Conservation (phyloP, 2,888 invertebrate genomes). For the Meghimatium bilineatum region DNA sequence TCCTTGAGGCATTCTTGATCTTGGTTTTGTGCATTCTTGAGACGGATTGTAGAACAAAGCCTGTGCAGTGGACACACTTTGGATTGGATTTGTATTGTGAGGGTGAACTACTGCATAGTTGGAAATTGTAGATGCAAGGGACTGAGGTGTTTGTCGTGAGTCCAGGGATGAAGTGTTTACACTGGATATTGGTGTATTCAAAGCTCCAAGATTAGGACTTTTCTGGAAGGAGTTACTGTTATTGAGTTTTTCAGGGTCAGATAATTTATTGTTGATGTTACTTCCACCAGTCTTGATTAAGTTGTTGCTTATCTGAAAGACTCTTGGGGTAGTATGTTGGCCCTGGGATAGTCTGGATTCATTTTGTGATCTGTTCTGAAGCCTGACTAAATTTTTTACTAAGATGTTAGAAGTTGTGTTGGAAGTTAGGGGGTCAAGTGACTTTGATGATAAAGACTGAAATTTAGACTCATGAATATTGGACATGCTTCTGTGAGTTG, state of each 20-base stretch:
- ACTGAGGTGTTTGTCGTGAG: background rate
- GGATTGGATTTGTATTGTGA: background rate
- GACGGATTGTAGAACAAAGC: constrained; percentile 3
- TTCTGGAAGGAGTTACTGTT: background rate
- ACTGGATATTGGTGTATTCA: background rate
- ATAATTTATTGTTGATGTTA: constrained; percentile 19
- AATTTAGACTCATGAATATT: background rate
- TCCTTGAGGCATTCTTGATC: constrained; percentile 34
- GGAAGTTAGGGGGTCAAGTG: background rate
- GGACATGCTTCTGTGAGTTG: background rate
- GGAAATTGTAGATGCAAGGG: background rate
- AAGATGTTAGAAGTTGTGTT: constrained; percentile 34
- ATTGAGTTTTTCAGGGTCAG: background rate
- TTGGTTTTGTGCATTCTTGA: constrained; percentile 31
- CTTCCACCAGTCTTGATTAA: constrained; percentile 63
- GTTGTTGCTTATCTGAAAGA: constrained; percentile 26
- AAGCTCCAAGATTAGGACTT: background rate
- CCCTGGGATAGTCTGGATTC: constrained; percentile 26
- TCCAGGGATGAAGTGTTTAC: background rate
- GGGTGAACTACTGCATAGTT: background rate
- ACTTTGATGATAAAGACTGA: background rate
- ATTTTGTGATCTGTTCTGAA: constrained; percentile 4
- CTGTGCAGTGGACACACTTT: background rate
- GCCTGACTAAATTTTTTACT: constrained; percentile 21
- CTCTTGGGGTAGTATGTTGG: background rate